Base-by-base conservation (phyloP, 92 coral and sea anemone species). In the Metridium senile region DNA sequence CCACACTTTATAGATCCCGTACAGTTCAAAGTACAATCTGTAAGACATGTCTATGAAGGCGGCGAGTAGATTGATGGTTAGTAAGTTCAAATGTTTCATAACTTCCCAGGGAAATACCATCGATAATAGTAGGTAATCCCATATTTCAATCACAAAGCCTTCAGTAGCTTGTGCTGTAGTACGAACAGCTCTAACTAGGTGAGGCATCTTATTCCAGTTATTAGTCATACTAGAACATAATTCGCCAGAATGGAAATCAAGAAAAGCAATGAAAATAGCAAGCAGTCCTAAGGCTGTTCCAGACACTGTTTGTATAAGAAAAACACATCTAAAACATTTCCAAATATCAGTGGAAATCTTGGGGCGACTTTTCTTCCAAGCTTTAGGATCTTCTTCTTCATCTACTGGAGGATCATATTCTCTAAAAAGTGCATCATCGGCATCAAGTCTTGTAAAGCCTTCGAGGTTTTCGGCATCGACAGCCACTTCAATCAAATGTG, bases 321-420 rank as follows among this genome's bases (percentile, higher is more conserved):
- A 54, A 26, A 74, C 91, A 49, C 27, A 68, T 49, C 66, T 87
- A 22, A 75, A 75, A 54, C 68, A 62, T 35, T 45, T 22, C 81
- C 81, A 75, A 31, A 83, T 33, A 32, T 57, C 31, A 46, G 16
- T 61, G 53, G 75, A 16, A 11, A 65, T 31, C 23, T 61, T 67
- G 4, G 82, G 82, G 18, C 86, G 86, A 18, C 74, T 78, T 22
- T 66, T 65, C 11, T 81, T 83, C 94, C 94, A 85, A 8, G 93
- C 77, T 85, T 76, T 85, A 19, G 73, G 85, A 43, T 85, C 88
- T 28, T 31, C 52, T 46, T 68, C 77, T 59, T 70, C 76, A 32
- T 21, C 34, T 10, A 3, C 39, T 9, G 76, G 90, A 8, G 90
- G 80, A 43, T 81, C 90, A 63, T 85, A 89, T 59, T 89, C 93